phyloP scores from a whole-genome alignment of 1,140 invertebrate species.

The Caenorhabditis briggsae region DNA sequence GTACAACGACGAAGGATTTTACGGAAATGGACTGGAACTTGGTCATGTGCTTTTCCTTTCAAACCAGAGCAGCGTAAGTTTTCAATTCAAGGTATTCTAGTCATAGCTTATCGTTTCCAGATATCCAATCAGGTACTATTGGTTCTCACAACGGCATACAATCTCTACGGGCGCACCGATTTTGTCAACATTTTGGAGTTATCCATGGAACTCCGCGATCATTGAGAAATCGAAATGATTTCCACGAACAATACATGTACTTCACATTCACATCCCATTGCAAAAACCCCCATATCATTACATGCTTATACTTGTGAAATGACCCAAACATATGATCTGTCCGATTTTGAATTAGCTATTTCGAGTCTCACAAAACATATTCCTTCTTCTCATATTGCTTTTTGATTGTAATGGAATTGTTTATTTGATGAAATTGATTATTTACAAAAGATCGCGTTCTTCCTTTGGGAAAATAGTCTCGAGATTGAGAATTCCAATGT shows the following conservation, averaged over 20 bases:
- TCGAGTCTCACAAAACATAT: too few species aligned
- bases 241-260: too few species aligned
- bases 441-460: conserved; percentile 72
- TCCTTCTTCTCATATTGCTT: too few species aligned
- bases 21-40: conserved; percentile 47
- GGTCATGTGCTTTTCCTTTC: conserved; percentile 39
- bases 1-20: conserved; percentile 32
- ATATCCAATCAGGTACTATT: neutral
- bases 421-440: neutral
- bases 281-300: too few species aligned
- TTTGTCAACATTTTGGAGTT: neutral
- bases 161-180: neutral
- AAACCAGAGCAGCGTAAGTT: neutral
- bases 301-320: too few species aligned
- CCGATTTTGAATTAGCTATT: too few species aligned
- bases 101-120: neutral
- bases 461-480: conserved; percentile 73
- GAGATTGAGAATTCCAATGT: conserved; percentile 72
- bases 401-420: neutral
- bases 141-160: neutral
- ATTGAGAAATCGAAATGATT: too few species aligned
- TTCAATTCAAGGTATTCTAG: too few species aligned
- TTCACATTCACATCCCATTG: too few species aligned
- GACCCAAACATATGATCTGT: too few species aligned
- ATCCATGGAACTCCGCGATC: neutral